Evolutionary conservation across 2,888 invertebrate species (phyloP).

Genomic region (Cantharis lateralis): DNA sequence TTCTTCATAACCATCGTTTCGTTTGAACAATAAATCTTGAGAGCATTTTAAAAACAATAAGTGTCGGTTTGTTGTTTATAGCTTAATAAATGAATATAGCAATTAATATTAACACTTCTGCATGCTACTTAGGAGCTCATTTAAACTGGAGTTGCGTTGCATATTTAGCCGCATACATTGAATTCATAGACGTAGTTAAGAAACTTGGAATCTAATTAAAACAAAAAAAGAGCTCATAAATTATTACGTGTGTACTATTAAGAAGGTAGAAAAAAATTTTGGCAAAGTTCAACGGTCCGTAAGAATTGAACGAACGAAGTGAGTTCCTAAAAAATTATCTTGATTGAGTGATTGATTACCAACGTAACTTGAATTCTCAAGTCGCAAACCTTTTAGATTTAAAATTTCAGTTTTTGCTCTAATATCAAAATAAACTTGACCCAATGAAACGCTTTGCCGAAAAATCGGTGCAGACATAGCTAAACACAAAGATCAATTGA

Average conservation of each 20-base stretch:
- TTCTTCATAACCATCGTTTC: background rate
- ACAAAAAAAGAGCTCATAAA: background rate
- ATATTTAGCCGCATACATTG: background rate
- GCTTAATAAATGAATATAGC: slow-evolving; percentile 2
- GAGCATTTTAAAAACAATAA: slow-evolving; percentile 17
- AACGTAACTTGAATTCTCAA: no score
- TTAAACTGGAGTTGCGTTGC: background rate
- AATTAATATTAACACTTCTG: background rate
- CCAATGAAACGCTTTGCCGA: background rate
- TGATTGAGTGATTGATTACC: background rate
- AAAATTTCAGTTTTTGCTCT: background rate
- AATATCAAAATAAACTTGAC: background rate
- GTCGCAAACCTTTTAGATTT: background rate
- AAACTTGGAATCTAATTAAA: background rate
- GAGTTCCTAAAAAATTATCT: background rate
- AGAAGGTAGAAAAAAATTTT: background rate
- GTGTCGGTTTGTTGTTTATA: slow-evolving; percentile 12
- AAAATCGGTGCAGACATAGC: background rate
- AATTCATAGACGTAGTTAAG: background rate
- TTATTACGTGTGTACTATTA: background rate
- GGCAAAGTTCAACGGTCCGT: background rate
- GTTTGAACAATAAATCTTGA: background rate
- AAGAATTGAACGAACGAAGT: background rate
- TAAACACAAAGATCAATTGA: background rate
- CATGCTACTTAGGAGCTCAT: background rate